Conservation (phyloP, 1,140 invertebrate species). For the Tenebrio molitor region DNA sequence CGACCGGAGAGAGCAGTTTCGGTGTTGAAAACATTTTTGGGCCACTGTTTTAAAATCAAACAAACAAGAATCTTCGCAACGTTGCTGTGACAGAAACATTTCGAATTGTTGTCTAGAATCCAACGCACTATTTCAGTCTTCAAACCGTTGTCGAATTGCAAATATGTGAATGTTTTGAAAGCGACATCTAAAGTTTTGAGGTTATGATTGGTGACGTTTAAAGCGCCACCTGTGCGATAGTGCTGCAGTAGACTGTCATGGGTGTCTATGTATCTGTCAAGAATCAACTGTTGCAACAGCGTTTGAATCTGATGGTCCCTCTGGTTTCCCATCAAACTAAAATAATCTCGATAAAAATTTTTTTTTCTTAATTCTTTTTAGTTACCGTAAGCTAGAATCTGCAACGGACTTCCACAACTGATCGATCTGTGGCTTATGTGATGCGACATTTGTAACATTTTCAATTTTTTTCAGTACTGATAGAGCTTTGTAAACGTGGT, state of each 20-base stretch:
- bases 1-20: neutral
- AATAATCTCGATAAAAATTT: constrained; percentile 29
- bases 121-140: constrained; percentile 49
- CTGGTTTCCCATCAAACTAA: constrained; percentile 64
- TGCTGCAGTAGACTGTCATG: constrained; percentile 63
- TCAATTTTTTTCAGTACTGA: constrained; percentile 63
- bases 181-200: constrained; percentile 64
- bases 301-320: constrained; percentile 64
- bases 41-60: constrained; percentile 61
- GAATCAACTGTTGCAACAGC: constrained; percentile 65
- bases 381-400: constrained; percentile 58
- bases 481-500: constrained; percentile 64
- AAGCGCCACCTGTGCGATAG: constrained; percentile 63
- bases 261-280: constrained; percentile 57
- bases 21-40: constrained; percentile 8
- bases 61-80: constrained; percentile 56
- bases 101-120: constrained; percentile 54
- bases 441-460: constrained; percentile 48
- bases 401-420: constrained; percentile 66
- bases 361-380: constrained; percentile 9
- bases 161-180: constrained; percentile 18
- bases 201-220: constrained; percentile 64
- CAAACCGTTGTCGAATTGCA: neutral
- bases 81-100: neutral
- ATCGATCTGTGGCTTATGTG: constrained; percentile 51